phyloP scores from a whole-genome alignment of 2,113 vertebrate genomes.

The Oplegnathus fasciatus region DNA sequence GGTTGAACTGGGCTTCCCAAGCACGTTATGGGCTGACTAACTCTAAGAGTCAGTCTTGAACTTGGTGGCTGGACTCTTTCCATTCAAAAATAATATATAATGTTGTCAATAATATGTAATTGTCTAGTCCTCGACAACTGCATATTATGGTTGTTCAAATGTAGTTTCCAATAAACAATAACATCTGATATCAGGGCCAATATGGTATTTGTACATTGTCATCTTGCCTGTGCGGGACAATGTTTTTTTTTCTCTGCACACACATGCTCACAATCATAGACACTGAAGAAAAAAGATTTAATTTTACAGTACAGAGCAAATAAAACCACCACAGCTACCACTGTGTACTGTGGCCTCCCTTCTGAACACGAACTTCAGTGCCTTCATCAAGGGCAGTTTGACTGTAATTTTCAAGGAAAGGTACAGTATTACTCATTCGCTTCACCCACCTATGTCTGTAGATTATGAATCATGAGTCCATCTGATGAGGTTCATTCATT shows the following conservation, averaged over 20 bases:
- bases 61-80: not conserved
- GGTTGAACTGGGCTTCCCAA: not conserved
- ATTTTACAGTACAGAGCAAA: slow-evolving; percentile 22
- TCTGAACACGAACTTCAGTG: slow-evolving; percentile 18
- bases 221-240: not conserved
- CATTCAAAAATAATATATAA: not conserved
- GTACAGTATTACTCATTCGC: slow-evolving; percentile 46
- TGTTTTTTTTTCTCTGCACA: not conserved
- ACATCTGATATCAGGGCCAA: too few species aligned
- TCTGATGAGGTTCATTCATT: slow-evolving; percentile 56
- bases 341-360: not conserved
- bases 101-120: not conserved
- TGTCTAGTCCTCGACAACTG: not conserved
- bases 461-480: slow-evolving; percentile 54
- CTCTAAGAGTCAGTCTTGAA: not conserved
- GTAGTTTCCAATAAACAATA: not conserved
- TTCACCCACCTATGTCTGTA: slow-evolving; percentile 40
- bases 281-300: not conserved
- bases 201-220: not conserved
- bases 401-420: slow-evolving; percentile 48
- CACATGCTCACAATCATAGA: not conserved
- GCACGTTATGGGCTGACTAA: not conserved
- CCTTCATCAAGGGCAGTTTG: slow-evolving; percentile 45
- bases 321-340: not conserved
- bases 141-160: not conserved